Evolutionary conservation across 2,888 invertebrate genomes (phyloP).

Genomic region (Melieria crassipennis): DNA sequence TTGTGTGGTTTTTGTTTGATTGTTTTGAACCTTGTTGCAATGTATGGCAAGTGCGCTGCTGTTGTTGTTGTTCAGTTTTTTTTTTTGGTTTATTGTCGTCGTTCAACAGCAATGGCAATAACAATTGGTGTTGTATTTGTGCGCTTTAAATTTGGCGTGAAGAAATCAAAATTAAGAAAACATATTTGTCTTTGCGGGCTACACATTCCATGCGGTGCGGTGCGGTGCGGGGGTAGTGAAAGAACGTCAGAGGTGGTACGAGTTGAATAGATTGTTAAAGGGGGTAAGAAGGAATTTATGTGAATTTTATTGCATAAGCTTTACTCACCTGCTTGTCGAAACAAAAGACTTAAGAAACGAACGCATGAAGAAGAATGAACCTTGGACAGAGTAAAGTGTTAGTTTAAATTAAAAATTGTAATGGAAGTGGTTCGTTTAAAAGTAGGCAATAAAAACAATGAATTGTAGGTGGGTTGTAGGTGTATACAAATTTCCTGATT

Average conservation of each 20-base stretch:
- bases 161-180: conserved; percentile 36
- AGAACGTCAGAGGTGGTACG: too few relatives aligned
- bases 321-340: conserved; percentile 11
- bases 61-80: conserved; percentile 19
- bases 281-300: too few relatives aligned
- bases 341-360: conserved; percentile 38
- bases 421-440: too few relatives aligned
- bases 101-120: background rate
- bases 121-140: conserved; percentile 10
- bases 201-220: too few relatives aligned
- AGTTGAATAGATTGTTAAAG: too few relatives aligned
- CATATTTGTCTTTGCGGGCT: conserved; percentile 21
- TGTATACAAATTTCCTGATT: too few relatives aligned
- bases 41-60: conserved; percentile 24
- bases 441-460: too few relatives aligned
- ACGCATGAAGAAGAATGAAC: conserved; percentile 13
- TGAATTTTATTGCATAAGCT: too few relatives aligned
- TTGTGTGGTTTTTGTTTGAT: background rate
- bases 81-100: background rate
- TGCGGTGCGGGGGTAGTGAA: too few relatives aligned
- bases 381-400: background rate
- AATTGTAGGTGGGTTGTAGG: too few relatives aligned
- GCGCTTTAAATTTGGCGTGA: conserved; percentile 31
- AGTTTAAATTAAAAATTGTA: background rate
- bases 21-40: background rate